Base-by-base conservation (phyloP, 2,113 vertebrate genomes). In the Scytalopus superciliaris region DNA sequence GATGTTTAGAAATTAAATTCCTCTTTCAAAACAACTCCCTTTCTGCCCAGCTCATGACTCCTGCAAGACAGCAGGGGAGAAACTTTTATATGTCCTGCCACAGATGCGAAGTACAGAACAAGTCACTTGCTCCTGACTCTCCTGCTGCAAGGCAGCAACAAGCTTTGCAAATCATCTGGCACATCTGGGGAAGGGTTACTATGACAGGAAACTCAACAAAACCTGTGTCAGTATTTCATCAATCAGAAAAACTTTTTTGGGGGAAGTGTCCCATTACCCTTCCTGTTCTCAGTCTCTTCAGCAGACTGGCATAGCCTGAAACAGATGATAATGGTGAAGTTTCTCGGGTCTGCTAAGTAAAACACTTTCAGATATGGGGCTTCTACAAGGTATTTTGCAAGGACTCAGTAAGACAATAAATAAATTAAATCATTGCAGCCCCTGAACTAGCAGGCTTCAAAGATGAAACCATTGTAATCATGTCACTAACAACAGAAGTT, bases 1-100 rank as follows among this genome's bases (percentile, higher is more conserved):
- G 25, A 52, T 0, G 0, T 52, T 90, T 22, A 62, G 55, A 81
- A 91, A 73, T 45, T 0, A 66, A 84, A 33, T 14, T 81, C 13
- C 5, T 56, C 37, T 87, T 64, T 86, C 21, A 88, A 64, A 90
- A 73, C 12, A 64, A 30, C 73, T 90, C 19, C 13, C 9, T 40
- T 84, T 78, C 57, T 83, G 57, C 64, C 7, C 11, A 79, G 8
- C 11, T 72, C 12, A 10, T 31, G n/a, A 62, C 10, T 85, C 14
- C 27, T 88, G 22, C 24, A 60, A 57, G 45, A 49, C 11, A 80
- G 3, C 8, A 30, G 12, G 6, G 7, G 31, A 69, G 28, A 70
- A 94, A 28, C 3, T 10, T 57, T 74, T 59, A 39, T 27, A 49
- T 28, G 14, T 14, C 14, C 33, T 69, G 47, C 9, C 50, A 21